Base-by-base conservation (phyloP, 2,888 invertebrate species). In the Andrena flavipes region DNA sequence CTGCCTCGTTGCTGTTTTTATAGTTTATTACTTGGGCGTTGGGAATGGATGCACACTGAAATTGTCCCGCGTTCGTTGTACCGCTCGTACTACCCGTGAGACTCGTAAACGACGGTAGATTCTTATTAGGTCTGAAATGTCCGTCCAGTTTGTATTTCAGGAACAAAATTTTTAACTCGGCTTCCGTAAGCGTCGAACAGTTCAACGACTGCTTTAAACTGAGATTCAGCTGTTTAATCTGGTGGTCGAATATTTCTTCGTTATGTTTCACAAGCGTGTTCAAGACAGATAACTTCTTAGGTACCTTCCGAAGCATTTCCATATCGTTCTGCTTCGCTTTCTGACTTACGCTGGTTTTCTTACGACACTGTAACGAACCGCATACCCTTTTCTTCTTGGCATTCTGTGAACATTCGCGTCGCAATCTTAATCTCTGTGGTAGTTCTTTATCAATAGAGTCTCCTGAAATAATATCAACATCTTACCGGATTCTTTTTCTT, bases 111-210 rank as follows among this genome's bases (percentile, higher is more conserved):
- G 48, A 3, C 30, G 72, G 76, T 33, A 71, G 74, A 56, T 74
- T 70, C 6, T 48, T 4, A 54, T 62, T 75, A 2, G 13, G 26
- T 63, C 62, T 62, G 10, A 74, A 85, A 76, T 85, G 77, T 7
- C 85, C 85, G 60, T 85, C 82, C 1, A 23, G 60, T 33, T 85
- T 76, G 63, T 82, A 85, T 59, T 85, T 85, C 16, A 35, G 6
- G 23, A 67, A 75, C 51, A 85, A 49, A 0, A 63, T 29, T 10
- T 60, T 60, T 6, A 84, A 54, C 63, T 85, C 84, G 3, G 64
- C 49, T 10, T 26, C 49, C 3, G 80, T 85, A 8, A 82, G 74
- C 1, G 26, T 70, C 8, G 72, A n/a, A 30, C 51, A 33, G 10
- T 42, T 48, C 23, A 63, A n/a, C 5, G 77, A 48, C 0, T 74